Conservation (phyloP, 53 echinoderm and acorn worm species). For the Paracentrotus lividus region DNA sequence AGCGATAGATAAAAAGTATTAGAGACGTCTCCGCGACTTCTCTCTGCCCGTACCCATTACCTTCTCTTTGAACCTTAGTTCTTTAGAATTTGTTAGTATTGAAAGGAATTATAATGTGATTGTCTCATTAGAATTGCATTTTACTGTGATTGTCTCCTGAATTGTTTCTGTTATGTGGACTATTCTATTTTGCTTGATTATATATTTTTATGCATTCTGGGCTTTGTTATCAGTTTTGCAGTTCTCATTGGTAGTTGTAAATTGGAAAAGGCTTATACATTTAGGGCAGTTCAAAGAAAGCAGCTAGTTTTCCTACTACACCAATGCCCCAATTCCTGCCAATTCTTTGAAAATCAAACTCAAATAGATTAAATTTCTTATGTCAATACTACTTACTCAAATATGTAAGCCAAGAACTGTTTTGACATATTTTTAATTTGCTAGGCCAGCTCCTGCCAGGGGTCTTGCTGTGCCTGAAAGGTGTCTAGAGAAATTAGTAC, state of each 20-base stretch:
- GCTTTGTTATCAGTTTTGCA: too few relatives aligned
- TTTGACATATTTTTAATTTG: slow-evolving; percentile 61
- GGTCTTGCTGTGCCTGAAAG: background rate
- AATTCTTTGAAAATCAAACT: slow-evolving; percentile 50
- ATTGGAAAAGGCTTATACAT: background rate
- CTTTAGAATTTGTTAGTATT: too few relatives aligned
- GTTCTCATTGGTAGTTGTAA: too few relatives aligned
- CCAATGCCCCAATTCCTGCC: background rate
- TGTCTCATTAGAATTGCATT: too few relatives aligned
- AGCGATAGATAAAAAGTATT: too few relatives aligned
- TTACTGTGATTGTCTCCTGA: too few relatives aligned
- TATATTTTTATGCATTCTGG: background rate
- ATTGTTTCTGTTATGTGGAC: too few relatives aligned
- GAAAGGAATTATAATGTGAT: too few relatives aligned
- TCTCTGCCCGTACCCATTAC: too few relatives aligned
- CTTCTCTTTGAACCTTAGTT: too few relatives aligned
- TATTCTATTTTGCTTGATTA: too few relatives aligned
- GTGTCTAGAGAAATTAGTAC: slow-evolving; percentile 28
- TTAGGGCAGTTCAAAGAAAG: slow-evolving; percentile 4
- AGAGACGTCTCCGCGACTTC: too few relatives aligned
- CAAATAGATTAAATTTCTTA: slow-evolving; percentile 53
- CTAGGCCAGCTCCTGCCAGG: background rate
- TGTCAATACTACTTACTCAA: slow-evolving; percentile 30
- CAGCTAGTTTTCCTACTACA: background rate
- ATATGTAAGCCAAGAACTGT: slow-evolving; percentile 45